Evolutionary conservation across 1,140 invertebrate genomes (phyloP), one percentile per base, ranked within the genome.

Genomic region (Drosophila funebris): DNA sequence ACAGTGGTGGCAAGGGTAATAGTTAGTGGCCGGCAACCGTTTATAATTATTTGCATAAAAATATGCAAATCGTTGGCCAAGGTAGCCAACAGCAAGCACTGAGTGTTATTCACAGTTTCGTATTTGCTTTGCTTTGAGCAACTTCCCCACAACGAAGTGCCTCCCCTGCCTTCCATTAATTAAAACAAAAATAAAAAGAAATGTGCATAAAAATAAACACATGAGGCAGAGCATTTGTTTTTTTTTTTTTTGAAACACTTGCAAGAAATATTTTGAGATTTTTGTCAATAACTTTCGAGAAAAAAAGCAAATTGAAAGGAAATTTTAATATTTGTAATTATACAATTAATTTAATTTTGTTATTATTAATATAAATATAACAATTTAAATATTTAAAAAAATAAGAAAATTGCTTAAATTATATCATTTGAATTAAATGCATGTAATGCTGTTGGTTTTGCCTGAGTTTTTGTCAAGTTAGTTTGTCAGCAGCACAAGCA

Each of bases 11-110:
- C 3, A 9, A 20, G 24, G 7, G 39, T 13, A n/a, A 4, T 24
- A 7, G 11, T 18, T 31, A 24, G 22, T 39, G 41, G 43, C 44
- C 53, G 43, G 44, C 60, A 52, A 44, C 33, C 44, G 54, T 50
- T 74, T 62, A 77, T 87, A 87, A 87, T 84, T 85, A 84, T 85
- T 84, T 84, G 73, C 73, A 60, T 71, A 63, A 73, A 58, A 67
- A 83, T 77, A 84, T 84, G 81, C 62, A 84, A 87, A 81, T 81
- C 77, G 73, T 37, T 56, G 29, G 8, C 11, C 37, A 68, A 50
- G 41, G 53, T 50, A 43, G 72, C 67, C 37, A 46, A 71, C 24
- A 56, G 60, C 73, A 52, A 73, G 67, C 36, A 60, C 43, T 41
- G 63, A 81, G 64, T 58, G 48, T 54, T 62, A 68, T 80, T 75